A percentile compares a stretch with the other conserved stretches of the same genome.
Conservation (phyloP, 2,888 invertebrate genomes). For the Hydropsyche betteni region DNA sequence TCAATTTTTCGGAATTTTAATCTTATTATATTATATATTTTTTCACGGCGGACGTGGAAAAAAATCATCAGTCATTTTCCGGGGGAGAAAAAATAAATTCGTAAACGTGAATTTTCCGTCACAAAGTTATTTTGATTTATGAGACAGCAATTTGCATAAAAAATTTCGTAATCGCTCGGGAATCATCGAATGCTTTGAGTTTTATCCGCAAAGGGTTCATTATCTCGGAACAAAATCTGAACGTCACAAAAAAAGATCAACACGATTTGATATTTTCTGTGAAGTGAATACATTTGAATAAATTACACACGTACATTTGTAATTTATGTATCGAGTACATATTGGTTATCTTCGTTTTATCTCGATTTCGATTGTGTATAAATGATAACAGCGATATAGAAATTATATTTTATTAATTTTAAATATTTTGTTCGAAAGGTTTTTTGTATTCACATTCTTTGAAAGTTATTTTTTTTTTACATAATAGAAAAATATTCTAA, state of each 20-base stretch:
- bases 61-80: conserved; percentile 30
- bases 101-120: neutral
- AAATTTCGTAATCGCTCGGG: conserved; percentile 26
- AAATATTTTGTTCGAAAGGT: too few species aligned
- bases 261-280: too few species aligned
- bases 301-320: too few species aligned
- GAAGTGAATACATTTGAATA: too few species aligned
- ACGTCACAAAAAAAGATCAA: conserved; percentile 3
- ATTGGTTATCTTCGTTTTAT: too few species aligned
- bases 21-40: neutral
- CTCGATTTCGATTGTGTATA: too few species aligned
- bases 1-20: neutral
- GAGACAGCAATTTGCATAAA: conserved; percentile 32
- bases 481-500: too few species aligned
- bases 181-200: conserved; percentile 27
- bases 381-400: too few species aligned
- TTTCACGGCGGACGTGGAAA: neutral
- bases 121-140: conserved; percentile 27
- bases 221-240: conserved; percentile 22
- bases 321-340: too few species aligned
- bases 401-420: too few species aligned
- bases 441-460: too few species aligned
- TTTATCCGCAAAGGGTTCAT: conserved; percentile 33
- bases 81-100: neutral
- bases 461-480: too few species aligned